Evolutionary conservation across 2,888 invertebrate species (phyloP).

Genomic region (Elysia crispata): DNA sequence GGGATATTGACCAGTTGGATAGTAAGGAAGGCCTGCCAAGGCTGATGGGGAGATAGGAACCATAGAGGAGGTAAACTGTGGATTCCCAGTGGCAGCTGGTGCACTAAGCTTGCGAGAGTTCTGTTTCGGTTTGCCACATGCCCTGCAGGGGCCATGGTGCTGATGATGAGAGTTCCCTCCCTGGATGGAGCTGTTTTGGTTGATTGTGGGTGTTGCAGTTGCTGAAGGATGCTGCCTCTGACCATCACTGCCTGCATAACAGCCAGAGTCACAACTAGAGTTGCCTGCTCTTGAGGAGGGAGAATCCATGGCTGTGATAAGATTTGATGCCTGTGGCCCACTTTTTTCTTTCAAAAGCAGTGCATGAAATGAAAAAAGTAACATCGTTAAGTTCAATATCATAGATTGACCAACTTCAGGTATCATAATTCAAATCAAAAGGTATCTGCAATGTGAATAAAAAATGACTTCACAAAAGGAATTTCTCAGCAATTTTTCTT

Average conservation of each 20-base stretch:
- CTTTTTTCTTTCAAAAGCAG: conserved; percentile 52
- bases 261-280: conserved; percentile 76
- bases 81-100: neutral
- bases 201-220: neutral
- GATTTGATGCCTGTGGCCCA: neutral
- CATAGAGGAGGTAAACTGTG: neutral
- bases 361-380: conserved; percentile 50
- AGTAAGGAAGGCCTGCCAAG: neutral
- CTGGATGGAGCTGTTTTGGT: neutral
- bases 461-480: too few relatives aligned
- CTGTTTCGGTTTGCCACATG: conserved; percentile 54
- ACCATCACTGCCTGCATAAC: conserved; percentile 75
- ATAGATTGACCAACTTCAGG: too few relatives aligned
- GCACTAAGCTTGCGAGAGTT: conserved; percentile 16
- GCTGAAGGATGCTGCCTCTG: conserved; percentile 48
- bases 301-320: conserved; percentile 40
- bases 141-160: conserved; percentile 44
- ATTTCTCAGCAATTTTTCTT: too few relatives aligned
- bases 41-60: neutral
- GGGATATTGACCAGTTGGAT: conserved; percentile 34
- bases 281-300: conserved; percentile 56
- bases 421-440: too few relatives aligned
- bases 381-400: neutral
- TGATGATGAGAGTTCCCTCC: neutral
- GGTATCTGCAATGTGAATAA: too few relatives aligned